These are phyloP conservation scores for Orussus abietinus DNA, from an alignment of 1,140 invertebrate species.

Conservation along the genomic window DNA sequence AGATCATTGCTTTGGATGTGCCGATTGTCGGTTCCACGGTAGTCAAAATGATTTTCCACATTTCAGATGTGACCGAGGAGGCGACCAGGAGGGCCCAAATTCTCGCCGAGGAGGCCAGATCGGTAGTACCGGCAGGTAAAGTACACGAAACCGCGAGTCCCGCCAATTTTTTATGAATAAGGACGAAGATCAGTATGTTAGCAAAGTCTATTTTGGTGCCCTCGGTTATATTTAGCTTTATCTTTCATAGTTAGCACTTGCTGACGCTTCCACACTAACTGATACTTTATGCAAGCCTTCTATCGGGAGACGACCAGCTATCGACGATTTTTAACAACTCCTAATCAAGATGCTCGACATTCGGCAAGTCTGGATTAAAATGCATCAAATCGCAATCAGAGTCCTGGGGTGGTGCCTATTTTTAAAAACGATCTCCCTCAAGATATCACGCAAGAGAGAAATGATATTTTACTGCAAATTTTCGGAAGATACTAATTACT, in stretches of 20 bases:
- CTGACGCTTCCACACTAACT: constrained; percentile 52
- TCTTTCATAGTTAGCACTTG: constrained; percentile 55
- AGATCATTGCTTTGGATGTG: constrained; percentile 53
- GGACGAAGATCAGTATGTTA: constrained; percentile 45
- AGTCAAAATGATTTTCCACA: constrained; percentile 25
- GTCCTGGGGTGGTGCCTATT: too few relatives aligned
- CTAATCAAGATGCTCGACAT: too few relatives aligned
- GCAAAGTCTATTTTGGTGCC: constrained; percentile 50
- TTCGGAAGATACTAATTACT: too few relatives aligned
- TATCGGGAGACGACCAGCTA: constrained; percentile 30
- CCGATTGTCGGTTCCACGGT: constrained; percentile 15
- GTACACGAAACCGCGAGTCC: constrained; percentile 16
- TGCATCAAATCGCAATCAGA: too few relatives aligned
- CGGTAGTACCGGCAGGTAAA: constrained; percentile 42
- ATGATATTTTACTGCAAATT: too few relatives aligned
- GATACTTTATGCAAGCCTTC: constrained; percentile 44
- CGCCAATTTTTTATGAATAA: constrained; percentile 20
- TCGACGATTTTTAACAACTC: too few relatives aligned
- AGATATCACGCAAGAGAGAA: too few relatives aligned
- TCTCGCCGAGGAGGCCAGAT: constrained; percentile 33
- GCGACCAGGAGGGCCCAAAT: constrained; percentile 44
- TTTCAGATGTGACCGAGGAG: constrained; percentile 52
- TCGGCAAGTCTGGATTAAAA: too few relatives aligned
- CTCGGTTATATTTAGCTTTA: constrained; percentile 57
- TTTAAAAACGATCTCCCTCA: too few relatives aligned